These are phyloP conservation scores for Hyalella azteca DNA, from an alignment of 2,888 invertebrate genomes.

Conservation along the genomic window DNA sequence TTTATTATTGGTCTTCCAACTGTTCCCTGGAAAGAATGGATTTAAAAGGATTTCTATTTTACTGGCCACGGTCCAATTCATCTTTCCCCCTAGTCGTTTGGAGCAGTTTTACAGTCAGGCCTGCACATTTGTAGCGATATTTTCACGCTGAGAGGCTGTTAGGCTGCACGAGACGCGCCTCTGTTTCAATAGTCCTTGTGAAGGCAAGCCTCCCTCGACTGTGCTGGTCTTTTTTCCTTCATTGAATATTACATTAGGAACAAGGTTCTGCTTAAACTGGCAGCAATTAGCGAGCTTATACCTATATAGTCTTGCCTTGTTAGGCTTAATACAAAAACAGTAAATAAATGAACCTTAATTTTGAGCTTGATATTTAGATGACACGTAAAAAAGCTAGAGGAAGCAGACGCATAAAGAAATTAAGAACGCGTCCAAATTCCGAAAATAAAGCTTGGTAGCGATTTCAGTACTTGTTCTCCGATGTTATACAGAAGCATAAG, in stretches of 20 bases:
- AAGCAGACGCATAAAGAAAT: too few species aligned
- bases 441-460: too few species aligned
- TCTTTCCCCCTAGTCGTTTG: slow-evolving; percentile 35
- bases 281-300: background rate
- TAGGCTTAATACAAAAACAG: too few species aligned
- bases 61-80: slow-evolving; percentile 33
- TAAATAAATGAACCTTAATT: too few species aligned
- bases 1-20: slow-evolving; percentile 25
- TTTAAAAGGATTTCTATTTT: slow-evolving; percentile 30
- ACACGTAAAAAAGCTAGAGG: too few species aligned
- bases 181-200: background rate
- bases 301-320: too few species aligned
- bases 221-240: background rate
- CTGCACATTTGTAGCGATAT: slow-evolving; percentile 31
- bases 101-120: slow-evolving; percentile 30
- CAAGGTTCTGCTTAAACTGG: background rate
- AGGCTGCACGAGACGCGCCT: background rate
- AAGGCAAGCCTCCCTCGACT: background rate
- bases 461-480: too few species aligned
- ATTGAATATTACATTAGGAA: background rate
- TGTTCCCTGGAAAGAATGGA: slow-evolving; percentile 20
- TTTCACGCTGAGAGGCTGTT: slow-evolving; percentile 23
- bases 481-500: too few species aligned
- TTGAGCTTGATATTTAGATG: too few species aligned
- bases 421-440: too few species aligned